phyloP scores from a whole-genome alignment of 1,140 invertebrate genomes.

The Halictus rubicundus region DNA sequence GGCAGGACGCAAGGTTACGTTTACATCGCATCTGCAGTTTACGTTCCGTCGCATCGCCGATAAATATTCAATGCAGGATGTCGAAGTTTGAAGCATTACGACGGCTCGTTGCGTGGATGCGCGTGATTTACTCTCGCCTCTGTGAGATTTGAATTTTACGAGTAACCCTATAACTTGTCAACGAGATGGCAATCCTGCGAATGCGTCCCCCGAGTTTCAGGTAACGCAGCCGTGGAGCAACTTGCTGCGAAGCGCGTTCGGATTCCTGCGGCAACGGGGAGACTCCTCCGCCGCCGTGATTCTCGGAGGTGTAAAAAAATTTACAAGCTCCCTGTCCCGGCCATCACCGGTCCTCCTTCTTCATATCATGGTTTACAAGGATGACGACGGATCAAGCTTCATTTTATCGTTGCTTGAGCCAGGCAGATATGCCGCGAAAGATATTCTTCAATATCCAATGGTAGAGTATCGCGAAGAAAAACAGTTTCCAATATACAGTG shows the following conservation, averaged over 20 bases:
- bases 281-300: not conserved
- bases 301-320: conserved; percentile 9
- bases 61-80: conserved; percentile 25
- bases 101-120: conserved; percentile 7
- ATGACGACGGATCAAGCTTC: not conserved
- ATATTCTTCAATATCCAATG: not conserved
- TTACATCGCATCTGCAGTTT: conserved; percentile 11
- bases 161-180: conserved; percentile 18
- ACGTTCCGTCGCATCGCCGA: not conserved
- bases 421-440: not conserved
- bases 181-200: conserved; percentile 24
- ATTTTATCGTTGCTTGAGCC: not conserved
- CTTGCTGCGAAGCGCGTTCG: not conserved
- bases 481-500: not conserved
- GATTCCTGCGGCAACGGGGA: not conserved
- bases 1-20: not conserved
- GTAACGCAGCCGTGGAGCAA: not conserved
- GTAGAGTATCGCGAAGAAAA: not conserved
- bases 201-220: conserved; percentile 22
- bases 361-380: not conserved
- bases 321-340: not conserved
- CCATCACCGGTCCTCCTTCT: not conserved
- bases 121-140: conserved; percentile 26
- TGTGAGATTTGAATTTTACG: conserved; percentile 32
- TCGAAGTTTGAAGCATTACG: conserved; percentile 27